Conservation (phyloP, 2,113 vertebrate species). For the Abramis brama region DNA sequence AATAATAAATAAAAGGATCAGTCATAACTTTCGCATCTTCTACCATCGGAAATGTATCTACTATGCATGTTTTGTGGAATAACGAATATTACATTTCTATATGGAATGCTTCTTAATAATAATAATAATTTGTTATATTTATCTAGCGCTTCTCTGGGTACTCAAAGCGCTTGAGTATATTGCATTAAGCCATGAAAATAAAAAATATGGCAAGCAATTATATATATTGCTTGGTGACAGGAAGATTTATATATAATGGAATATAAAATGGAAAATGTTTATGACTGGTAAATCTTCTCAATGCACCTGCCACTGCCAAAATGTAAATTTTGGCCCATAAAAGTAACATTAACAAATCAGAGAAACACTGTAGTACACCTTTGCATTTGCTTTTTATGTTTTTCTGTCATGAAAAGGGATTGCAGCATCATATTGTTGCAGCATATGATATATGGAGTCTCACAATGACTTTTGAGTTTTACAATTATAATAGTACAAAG, state of each 20-base stretch:
- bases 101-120: background rate
- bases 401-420: background rate
- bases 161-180: no score
- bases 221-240: background rate
- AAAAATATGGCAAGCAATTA: background rate
- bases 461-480: background rate
- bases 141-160: no score
- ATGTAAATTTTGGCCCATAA: background rate
- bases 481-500: background rate
- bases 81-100: background rate
- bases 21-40: no score
- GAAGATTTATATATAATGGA: background rate
- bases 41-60: background rate
- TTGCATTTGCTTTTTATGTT: background rate
- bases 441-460: slow-evolving; percentile 2
- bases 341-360: background rate
- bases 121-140: no score
- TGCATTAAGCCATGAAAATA: background rate
- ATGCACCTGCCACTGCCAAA: background rate
- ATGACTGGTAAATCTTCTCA: background rate
- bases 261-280: background rate
- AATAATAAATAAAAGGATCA: background rate
- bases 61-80: background rate
- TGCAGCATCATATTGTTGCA: background rate
- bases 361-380: background rate